A percentile compares a stretch with the other conserved stretches of the same genome.
Conservation (phyloP, 2,113 vertebrate species). For the Chrysemys picta region DNA sequence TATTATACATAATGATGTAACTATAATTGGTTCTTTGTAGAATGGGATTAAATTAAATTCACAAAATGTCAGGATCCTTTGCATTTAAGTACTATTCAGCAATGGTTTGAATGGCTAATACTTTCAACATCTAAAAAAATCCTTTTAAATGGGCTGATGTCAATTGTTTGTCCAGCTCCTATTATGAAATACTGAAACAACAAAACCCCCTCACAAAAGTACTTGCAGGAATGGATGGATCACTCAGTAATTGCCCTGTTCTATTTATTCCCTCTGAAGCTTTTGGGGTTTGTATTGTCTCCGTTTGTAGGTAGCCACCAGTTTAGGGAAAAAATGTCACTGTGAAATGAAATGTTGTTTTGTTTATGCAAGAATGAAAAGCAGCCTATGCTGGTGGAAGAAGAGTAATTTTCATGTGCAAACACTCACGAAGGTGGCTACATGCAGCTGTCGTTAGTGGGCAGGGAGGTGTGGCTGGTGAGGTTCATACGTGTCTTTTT, state of each 20-base stretch:
- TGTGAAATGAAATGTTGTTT: background rate
- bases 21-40: constrained; percentile 64
- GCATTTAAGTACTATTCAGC: constrained; percentile 21
- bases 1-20: constrained; percentile 33
- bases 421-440: background rate
- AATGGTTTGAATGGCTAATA: background rate
- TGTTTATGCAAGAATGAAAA: background rate
- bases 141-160: background rate
- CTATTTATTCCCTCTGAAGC: background rate
- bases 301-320: fast-evolving
- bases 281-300: background rate
- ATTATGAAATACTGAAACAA: background rate
- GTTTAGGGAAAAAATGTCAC: background rate
- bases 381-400: too few species aligned
- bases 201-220: background rate
- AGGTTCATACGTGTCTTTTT: background rate
- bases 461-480: fast-evolving
- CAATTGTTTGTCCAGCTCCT: background rate
- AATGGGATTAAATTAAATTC: constrained; percentile 58
- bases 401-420: background rate
- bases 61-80: constrained; percentile 60
- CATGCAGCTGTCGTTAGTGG: background rate
- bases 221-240: background rate
- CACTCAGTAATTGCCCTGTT: background rate
- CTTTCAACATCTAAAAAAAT: background rate